Evolutionary conservation across 1,140 invertebrate genomes (phyloP).

Genomic region (Hyphantria cunea): DNA sequence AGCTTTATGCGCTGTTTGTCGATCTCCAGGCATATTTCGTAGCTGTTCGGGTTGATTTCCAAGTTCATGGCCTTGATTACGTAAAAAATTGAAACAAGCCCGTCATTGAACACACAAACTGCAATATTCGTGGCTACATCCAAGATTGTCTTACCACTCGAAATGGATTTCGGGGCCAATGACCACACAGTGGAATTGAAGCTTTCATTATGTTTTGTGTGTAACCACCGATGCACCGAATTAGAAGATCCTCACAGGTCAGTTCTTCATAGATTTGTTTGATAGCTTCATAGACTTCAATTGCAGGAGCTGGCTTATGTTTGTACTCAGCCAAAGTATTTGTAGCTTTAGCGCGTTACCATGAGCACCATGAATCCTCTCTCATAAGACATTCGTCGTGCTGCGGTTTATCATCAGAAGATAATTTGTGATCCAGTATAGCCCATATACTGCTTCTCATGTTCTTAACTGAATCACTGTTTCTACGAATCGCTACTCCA

Average conservation of each 20-base stretch:
- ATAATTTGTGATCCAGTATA: neutral
- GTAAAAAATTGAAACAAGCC: constrained; percentile 17
- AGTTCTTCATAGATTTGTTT: constrained; percentile 10
- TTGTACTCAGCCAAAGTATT: constrained; percentile 4
- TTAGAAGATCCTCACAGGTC: constrained; percentile 13
- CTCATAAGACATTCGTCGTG: constrained; percentile 1
- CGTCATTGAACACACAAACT: constrained; percentile 21
- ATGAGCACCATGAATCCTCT: constrained; percentile 1
- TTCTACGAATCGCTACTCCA: constrained; percentile 4
- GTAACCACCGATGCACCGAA: constrained; percentile 16
- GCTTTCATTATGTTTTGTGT: constrained; percentile 28
- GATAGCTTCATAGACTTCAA: constrained; percentile 6
- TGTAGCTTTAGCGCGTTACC: neutral
- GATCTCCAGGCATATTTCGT: constrained; percentile 24
- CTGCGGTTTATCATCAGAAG: constrained; percentile 3
- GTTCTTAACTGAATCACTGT: neutral
- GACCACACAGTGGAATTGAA: constrained; percentile 24
- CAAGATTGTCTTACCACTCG: constrained; percentile 25
- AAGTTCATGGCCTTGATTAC: constrained; percentile 17
- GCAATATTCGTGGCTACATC: constrained; percentile 25
- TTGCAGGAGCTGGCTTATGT: neutral
- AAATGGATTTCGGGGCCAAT: constrained; percentile 25
- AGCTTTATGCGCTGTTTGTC: constrained; percentile 15
- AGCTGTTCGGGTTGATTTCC: constrained; percentile 6
- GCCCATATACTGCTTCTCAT: constrained; percentile 2